Percentiles rank a stretch among this genome's conserved stretches.
Evolutionary conservation across 2,113 vertebrate genomes (phyloP).

Genomic region (Electrona antarctica): DNA sequence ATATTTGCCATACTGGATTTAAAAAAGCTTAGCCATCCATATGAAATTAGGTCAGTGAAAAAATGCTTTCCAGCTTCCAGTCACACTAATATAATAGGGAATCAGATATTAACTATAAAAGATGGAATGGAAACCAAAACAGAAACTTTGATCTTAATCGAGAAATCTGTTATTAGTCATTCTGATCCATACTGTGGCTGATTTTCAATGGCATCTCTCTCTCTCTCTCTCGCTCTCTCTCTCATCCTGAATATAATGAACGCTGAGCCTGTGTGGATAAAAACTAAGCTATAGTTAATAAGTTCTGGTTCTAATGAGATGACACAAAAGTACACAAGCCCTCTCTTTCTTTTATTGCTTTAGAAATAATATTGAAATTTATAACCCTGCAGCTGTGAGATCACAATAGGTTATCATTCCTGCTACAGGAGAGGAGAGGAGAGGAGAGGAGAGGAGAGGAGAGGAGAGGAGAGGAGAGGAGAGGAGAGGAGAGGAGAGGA

Average conservation of each 20-base stretch:
- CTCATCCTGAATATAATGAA: slow-evolving; percentile 74
- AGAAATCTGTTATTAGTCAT: slow-evolving; percentile 69
- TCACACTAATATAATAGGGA: slow-evolving; percentile 52
- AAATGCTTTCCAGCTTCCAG: slow-evolving; percentile 55
- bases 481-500: neutral
- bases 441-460: neutral
- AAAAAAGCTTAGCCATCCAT: slow-evolving; percentile 60
- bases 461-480: neutral
- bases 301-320: slow-evolving; percentile 65
- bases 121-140: slow-evolving; percentile 65
- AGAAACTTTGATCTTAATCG: slow-evolving; percentile 74
- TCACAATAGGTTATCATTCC: slow-evolving; percentile 53
- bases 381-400: slow-evolving; percentile 67
- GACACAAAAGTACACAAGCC: slow-evolving; percentile 65
- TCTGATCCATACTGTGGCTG: slow-evolving; percentile 52
- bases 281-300: slow-evolving; percentile 79
- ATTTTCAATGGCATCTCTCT: slow-evolving; percentile 34
- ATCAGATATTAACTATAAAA: slow-evolving; percentile 73
- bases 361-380: slow-evolving; percentile 72
- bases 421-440: neutral
- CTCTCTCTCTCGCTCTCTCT: slow-evolving; percentile 17
- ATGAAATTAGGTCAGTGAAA: slow-evolving; percentile 62
- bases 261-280: slow-evolving; percentile 77
- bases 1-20: slow-evolving; percentile 68
- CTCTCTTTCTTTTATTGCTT: slow-evolving; percentile 69